Evolutionary conservation across 2,888 invertebrate genomes (phyloP), one percentile per base, ranked within the genome.

Genomic region (Ecliptopera silaceata): DNA sequence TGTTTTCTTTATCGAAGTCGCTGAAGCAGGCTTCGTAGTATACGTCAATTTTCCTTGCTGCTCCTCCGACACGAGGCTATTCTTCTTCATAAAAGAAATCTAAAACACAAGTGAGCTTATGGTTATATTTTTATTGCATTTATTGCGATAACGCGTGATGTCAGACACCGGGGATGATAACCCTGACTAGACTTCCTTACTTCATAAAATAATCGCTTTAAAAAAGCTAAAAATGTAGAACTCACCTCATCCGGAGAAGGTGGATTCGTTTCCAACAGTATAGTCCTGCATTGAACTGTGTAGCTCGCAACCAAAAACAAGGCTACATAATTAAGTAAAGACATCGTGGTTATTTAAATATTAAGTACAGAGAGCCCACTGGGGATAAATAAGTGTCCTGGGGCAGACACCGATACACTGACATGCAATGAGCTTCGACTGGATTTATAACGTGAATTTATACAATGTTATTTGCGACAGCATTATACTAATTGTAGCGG

Each of bases 51-150:
- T 94, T 0, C 78, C 80, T 41, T 38, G 82, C 20, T 38, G 82
- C 20, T 36, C 92, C 0, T 94, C 92, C 53, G 92, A 88, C 43
- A 96, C 79, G 79, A 96, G 96, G 3, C 96, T 96, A 84, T 93
- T 96, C 62, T 90, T 91, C 72, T 93, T 92, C 93, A 96, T 92
- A 73, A 95, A 96, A 52, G 89, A 83, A 52, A 95, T 69, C 95
- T 95, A 70, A 1, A 10, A 48, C 4, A 52, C 31, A 34, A 22
- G 11, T 26, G 26, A 8, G 10, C 26, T n/a, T n/a, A n/a, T n/a
- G n/a, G n/a, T n/a, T n/a, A n/a, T n/a, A n/a, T n/a, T n/a, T n/a
- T n/a, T n/a, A n/a, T n/a, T n/a, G n/a, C n/a, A n/a, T n/a, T n/a
- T n/a, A n/a, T n/a, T n/a, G n/a, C n/a, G n/a, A n/a, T n/a, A n/a